Base-by-base conservation (phyloP, 2,888 invertebrate genomes). In the Dastarcus helophoroides region DNA sequence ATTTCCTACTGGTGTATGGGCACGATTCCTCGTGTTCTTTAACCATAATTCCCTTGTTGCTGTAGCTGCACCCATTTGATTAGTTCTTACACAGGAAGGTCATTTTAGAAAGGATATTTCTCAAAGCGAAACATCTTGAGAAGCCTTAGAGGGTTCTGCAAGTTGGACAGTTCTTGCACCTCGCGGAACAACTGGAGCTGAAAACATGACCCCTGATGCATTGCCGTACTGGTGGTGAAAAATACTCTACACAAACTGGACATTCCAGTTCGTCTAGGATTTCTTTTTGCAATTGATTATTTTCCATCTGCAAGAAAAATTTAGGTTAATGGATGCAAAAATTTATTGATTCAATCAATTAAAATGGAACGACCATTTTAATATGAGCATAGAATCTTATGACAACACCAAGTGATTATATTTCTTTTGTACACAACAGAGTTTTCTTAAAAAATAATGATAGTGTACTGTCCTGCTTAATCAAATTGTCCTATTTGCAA, bases 61-160 rank as follows among this genome's bases (percentile, higher is more conserved):
- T 23, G 24, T 23, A 10, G 9, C 9, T 14, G 15, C 26, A 26
- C 5, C 26, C 26, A 7, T 14, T 9, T 7, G 14, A 7, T 5
- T 7, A 7, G 14, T 26, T 14, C 14, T 26, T 26, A 9, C 26
- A 26, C 7, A 6, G 8, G 26, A 26, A 26, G 9, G 14, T 26
- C 6, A 26, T 8, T 14, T 14, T 5, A 14, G 14, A 11, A 26
- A 8, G 15, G 6, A 26, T 14, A 6, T 14, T 14, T 9, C 14
- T 14, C 5, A 26, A 5, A 8, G 7, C 9, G 14, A 26, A 26
- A 9, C 15, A 14, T 6, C 26, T 6, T 11, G 26, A 6, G 5
- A 8, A 7, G 6, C 7, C 8, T 14, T 26, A 6, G 26, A 14
- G 26, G 8, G 14, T 9, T 7, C 15, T 10, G 14, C 26, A 26